Evolutionary conservation across 37 sponge, comb jelly and placozoan genomes (phyloP).

Genomic region (Chondrosia reniformis): DNA sequence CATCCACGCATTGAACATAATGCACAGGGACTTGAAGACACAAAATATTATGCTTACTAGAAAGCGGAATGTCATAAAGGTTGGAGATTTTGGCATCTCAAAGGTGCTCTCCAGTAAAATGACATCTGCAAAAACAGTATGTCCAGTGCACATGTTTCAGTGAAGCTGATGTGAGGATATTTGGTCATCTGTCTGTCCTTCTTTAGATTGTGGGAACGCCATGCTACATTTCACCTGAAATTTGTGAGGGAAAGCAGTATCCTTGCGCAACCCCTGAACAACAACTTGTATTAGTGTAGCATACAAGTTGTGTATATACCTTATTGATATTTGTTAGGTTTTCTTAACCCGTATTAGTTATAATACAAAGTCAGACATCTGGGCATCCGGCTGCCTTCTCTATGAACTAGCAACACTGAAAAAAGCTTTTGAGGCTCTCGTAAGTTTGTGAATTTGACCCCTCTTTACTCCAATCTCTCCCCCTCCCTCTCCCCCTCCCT

Average conservation of each 20-base stretch:
- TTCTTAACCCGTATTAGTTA: too few species aligned
- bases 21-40: conserved; percentile 88
- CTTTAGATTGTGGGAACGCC: conserved; percentile 88
- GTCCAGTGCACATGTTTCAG: neutral
- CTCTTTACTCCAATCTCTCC: neutral
- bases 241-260: conserved; percentile 81
- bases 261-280: conserved; percentile 3
- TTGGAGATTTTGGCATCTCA: conserved; percentile 90
- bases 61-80: conserved; percentile 69
- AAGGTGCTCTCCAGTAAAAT: conserved; percentile 89
- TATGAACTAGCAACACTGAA: conserved; percentile 72
- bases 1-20: conserved; percentile 78
- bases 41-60: conserved; percentile 84
- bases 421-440: conserved; percentile 80
- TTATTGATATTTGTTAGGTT: too few species aligned
- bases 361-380: conserved; percentile 79
- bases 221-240: conserved; percentile 89
- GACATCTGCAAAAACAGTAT: conserved; percentile 78
- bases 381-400: conserved; percentile 93
- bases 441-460: neutral
- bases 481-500: conserved; percentile 3
- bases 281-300: neutral
- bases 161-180: neutral
- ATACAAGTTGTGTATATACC: neutral
- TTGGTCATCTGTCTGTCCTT: neutral